Evolutionary conservation across 1,140 invertebrate species (phyloP).

Genomic region (Drosophila athabasca): DNA sequence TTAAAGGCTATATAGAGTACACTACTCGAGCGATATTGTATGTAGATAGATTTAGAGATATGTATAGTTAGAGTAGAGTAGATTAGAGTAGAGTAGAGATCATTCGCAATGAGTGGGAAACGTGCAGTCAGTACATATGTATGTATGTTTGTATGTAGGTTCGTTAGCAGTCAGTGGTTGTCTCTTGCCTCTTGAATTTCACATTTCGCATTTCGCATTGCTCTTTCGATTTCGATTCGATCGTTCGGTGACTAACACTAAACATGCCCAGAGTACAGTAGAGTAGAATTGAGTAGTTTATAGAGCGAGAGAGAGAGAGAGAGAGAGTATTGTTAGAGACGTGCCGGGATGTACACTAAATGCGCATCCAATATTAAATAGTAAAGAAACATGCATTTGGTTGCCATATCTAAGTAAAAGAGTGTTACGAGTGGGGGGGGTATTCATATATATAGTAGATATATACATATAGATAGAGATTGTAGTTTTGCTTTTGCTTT

Average conservation of each 20-base stretch:
- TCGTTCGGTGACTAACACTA: constrained; percentile 56
- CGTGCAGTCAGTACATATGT: constrained; percentile 37
- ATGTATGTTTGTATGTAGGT: constrained; percentile 20
- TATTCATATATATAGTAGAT: constrained; percentile 44
- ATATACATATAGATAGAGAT: constrained; percentile 45
- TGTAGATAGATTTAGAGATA: constrained; percentile 36
- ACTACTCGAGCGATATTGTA: constrained; percentile 41
- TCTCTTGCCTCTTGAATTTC: constrained; percentile 3
- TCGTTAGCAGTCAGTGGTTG: no score
- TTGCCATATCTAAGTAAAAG: constrained; percentile 49
- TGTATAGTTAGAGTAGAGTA: constrained; percentile 6
- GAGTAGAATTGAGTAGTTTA: constrained; percentile 34
- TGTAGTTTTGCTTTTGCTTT: constrained; percentile 60
- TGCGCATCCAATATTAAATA: constrained; percentile 46
- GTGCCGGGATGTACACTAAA: constrained; percentile 45
- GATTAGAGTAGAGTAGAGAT: constrained; percentile 3
- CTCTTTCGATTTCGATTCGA: constrained; percentile 1
- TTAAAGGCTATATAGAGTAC: constrained; percentile 15
- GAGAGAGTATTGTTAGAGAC: constrained; percentile 16
- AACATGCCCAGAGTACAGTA: constrained; percentile 56
- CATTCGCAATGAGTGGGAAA: constrained; percentile 12
- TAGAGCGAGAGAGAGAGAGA: constrained; percentile 27
- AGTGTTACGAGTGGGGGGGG: constrained; percentile 41
- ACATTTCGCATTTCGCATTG: constrained; percentile 4
- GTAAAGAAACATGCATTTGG: constrained; percentile 68